phyloP scores from a whole-genome alignment of 2,797 vertebrate species.

The Rhinella marina region DNA sequence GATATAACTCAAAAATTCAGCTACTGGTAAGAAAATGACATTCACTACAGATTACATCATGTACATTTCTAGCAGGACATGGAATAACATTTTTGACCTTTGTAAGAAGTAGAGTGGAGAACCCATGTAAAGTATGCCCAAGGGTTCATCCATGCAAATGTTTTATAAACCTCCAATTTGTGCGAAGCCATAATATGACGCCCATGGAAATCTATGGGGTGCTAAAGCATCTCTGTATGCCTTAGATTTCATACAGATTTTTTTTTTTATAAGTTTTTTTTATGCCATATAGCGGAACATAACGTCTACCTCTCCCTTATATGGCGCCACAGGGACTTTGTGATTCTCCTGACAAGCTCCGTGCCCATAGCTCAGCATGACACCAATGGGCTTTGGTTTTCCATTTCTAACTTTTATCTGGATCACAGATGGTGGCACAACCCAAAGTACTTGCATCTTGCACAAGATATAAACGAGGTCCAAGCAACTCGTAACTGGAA shows the following conservation, averaged over 20 bases:
- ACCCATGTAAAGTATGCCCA: background rate
- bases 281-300: too few relatives aligned
- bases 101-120: background rate
- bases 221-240: too few relatives aligned
- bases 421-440: background rate
- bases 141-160: background rate
- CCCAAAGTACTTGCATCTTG: background rate
- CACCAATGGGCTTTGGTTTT: background rate
- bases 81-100: too few relatives aligned
- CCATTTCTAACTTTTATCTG: background rate
- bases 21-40: too few relatives aligned
- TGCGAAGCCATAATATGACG: background rate
- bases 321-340: background rate
- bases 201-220: background rate
- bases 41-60: too few relatives aligned
- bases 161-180: background rate
- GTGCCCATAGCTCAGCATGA: background rate
- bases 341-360: background rate
- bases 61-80: too few relatives aligned
- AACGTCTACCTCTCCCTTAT: too few relatives aligned
- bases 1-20: too few relatives aligned
- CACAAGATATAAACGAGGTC: background rate
- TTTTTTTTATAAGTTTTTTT: too few relatives aligned
- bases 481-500: background rate
- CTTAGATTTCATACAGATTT: too few relatives aligned